A percentile compares a stretch with the other conserved stretches of the same genome.
Conservation (phyloP, 2,888 invertebrate species). For the Agrotis puta region DNA sequence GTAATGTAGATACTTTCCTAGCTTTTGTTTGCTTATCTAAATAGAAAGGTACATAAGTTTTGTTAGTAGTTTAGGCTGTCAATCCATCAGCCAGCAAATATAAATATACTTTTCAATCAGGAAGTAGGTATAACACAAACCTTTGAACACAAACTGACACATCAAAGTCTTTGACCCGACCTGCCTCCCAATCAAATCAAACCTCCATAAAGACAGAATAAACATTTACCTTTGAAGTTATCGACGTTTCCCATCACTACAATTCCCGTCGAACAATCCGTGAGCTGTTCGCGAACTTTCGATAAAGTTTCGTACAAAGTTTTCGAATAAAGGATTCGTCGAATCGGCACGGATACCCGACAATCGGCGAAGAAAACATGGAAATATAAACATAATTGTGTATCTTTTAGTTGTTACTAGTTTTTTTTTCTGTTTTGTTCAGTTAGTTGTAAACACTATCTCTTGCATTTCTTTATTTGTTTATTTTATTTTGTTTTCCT, state of each 20-base stretch:
- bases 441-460: constrained; percentile 6
- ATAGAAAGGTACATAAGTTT: too few species aligned
- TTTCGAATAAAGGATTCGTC: constrained; percentile 62
- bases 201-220: constrained; percentile 15
- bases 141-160: constrained; percentile 13
- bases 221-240: constrained; percentile 40
- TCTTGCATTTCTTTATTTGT: neutral
- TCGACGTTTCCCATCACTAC: constrained; percentile 56
- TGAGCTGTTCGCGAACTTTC: constrained; percentile 50
- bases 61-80: neutral
- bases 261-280: constrained; percentile 49
- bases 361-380: constrained; percentile 45
- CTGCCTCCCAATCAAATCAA: constrained; percentile 28
- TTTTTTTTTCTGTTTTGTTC: constrained; percentile 19
- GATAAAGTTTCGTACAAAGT: constrained; percentile 53
- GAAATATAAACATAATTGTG: constrained; percentile 54
- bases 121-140: constrained; percentile 11
- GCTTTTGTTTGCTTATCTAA: too few species aligned
- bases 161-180: constrained; percentile 7
- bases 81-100: neutral
- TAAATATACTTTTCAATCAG: neutral
- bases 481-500: neutral
- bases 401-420: constrained; percentile 29
- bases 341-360: constrained; percentile 46
- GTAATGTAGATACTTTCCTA: too few species aligned